Evolutionary conservation across 2,797 vertebrate species (phyloP).

Genomic region (Prionace glauca): DNA sequence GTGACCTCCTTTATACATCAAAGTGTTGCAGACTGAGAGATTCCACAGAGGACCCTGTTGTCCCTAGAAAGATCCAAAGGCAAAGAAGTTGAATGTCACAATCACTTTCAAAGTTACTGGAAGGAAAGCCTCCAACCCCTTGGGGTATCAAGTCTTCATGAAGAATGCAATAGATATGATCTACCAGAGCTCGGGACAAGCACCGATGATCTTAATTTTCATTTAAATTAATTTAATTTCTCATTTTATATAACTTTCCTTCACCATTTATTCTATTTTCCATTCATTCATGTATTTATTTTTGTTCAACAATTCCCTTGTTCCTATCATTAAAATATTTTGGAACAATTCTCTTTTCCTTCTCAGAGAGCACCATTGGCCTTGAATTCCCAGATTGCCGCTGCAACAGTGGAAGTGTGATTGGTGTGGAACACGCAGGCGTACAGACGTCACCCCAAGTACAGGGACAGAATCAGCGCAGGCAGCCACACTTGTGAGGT

Average conservation of each 20-base stretch:
- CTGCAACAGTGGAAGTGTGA: not conserved
- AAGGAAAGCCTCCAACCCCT: too few relatives aligned
- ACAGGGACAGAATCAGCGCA: too few relatives aligned
- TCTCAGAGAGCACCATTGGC: not conserved
- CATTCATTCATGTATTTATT: not conserved
- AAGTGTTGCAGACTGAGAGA: too few relatives aligned
- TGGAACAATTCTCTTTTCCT: not conserved
- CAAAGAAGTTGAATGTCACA: too few relatives aligned
- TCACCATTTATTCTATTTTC: not conserved
- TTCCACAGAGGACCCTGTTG: too few relatives aligned
- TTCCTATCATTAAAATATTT: not conserved
- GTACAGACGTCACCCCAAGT: not conserved
- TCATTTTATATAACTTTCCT: not conserved
- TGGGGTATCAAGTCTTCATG: too few relatives aligned
- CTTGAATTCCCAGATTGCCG: not conserved
- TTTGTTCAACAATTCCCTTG: not conserved
- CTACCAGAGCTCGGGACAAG: too few relatives aligned
- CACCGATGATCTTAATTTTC: not conserved
- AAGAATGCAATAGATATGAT: too few relatives aligned
- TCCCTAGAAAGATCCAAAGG: too few relatives aligned
- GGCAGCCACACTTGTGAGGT: too few relatives aligned
- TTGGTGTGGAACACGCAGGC: not conserved
- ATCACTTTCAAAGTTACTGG: too few relatives aligned
- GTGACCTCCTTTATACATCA: too few relatives aligned
- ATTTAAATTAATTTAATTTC: constrained; percentile 11